Conservation (phyloP, 2,797 vertebrate genomes). For the Alfaro cultratus region DNA sequence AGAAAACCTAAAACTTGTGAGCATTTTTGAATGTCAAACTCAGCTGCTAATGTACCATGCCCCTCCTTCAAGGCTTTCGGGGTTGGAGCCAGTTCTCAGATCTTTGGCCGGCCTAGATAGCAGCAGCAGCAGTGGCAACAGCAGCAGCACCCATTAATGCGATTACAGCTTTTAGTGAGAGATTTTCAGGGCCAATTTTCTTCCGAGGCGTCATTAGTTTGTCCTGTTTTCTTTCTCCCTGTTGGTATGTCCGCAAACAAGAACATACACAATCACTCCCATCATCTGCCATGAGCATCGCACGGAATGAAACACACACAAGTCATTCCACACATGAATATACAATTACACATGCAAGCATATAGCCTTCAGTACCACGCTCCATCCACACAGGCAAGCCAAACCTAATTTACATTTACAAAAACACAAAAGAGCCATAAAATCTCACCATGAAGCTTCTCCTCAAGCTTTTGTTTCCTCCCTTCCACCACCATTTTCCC, state of each 20-base stretch:
- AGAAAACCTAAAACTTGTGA: slow-evolving; percentile 45
- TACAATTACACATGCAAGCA: slow-evolving; percentile 24
- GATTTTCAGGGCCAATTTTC: slow-evolving; percentile 71
- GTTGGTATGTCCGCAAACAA: slow-evolving; percentile 54
- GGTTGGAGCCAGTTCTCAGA: slow-evolving; percentile 53
- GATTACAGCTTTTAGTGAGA: slow-evolving; percentile 76
- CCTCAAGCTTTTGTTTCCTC: slow-evolving; percentile 4
- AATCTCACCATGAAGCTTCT: slow-evolving; percentile 3
- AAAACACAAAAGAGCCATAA: slow-evolving; percentile 6
- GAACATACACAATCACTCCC: slow-evolving; percentile 34
- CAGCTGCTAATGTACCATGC: slow-evolving; percentile 46
- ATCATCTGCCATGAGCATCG: slow-evolving; percentile 4
- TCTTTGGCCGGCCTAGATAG: slow-evolving; percentile 66
- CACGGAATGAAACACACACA: background rate
- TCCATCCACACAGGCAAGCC: slow-evolving; percentile 15
- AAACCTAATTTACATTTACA: slow-evolving; percentile 17
- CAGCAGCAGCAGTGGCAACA: slow-evolving; percentile 16
- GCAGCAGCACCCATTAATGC: slow-evolving; percentile 68
- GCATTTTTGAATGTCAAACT: slow-evolving; percentile 49
- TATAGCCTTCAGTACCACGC: slow-evolving; percentile 4
- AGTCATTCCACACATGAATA: slow-evolving; percentile 14
- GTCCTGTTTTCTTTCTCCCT: slow-evolving; percentile 47
- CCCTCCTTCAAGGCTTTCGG: slow-evolving; percentile 47
- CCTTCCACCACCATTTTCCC: background rate
- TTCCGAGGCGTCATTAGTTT: slow-evolving; percentile 66